A percentile compares a stretch with the other conserved stretches of the same genome.
Conservation (phyloP, 2,113 vertebrate genomes). For the Hippocampus mohnikei region DNA sequence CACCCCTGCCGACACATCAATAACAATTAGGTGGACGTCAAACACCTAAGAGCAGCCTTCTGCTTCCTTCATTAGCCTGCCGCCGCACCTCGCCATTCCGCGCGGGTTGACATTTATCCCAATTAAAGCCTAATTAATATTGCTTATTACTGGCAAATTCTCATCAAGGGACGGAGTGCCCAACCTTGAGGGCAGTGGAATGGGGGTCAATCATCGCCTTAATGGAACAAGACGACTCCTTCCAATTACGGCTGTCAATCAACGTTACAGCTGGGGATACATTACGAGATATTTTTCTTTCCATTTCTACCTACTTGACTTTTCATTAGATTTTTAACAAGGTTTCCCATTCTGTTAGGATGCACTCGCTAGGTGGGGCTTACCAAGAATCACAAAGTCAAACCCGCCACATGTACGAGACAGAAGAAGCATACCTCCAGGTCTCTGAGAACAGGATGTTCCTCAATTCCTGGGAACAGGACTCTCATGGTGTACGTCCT, state of each 20-base stretch:
- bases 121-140: slow-evolving; percentile 77
- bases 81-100: slow-evolving; percentile 58
- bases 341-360: slow-evolving; percentile 44
- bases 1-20: slow-evolving; percentile 62
- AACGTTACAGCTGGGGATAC: slow-evolving; percentile 64
- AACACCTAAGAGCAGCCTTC: slow-evolving; percentile 43
- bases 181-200: slow-evolving; percentile 57
- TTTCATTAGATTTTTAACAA: slow-evolving; percentile 68
- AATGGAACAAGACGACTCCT: slow-evolving; percentile 63
- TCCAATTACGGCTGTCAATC: slow-evolving; percentile 73
- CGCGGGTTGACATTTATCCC: slow-evolving; percentile 71
- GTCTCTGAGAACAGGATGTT: slow-evolving; percentile 92
- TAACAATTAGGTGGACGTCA: slow-evolving; percentile 74
- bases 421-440: slow-evolving; percentile 78
- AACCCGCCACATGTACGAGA: background rate
- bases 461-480: slow-evolving; percentile 95
- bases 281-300: slow-evolving; percentile 49
- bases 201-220: slow-evolving; percentile 60
- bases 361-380: background rate
- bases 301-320: slow-evolving; percentile 48
- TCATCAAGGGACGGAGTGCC: slow-evolving; percentile 59
- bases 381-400: background rate
- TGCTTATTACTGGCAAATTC: slow-evolving; percentile 72
- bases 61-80: slow-evolving; percentile 64
- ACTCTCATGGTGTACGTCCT: slow-evolving; percentile 96